phyloP scores from a whole-genome alignment of 2,888 invertebrate species.

The Ichneumon xanthorius region DNA sequence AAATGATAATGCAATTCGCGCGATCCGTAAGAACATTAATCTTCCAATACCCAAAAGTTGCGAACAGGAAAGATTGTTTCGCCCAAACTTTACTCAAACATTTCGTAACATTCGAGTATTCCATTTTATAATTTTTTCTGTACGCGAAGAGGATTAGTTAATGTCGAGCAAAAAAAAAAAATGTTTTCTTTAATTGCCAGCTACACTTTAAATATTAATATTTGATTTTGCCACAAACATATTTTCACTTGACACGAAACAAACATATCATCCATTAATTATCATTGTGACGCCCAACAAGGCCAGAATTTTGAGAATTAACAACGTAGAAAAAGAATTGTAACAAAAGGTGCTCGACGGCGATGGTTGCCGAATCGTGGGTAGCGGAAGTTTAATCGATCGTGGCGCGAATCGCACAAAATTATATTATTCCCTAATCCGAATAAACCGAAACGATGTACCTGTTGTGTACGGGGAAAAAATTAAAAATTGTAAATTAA shows the following conservation, averaged over 20 bases:
- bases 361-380: neutral
- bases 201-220: neutral
- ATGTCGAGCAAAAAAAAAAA: neutral
- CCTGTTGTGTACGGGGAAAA: slow-evolving; percentile 47
- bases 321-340: neutral
- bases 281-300: neutral
- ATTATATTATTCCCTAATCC: neutral
- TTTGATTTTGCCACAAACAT: neutral
- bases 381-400: slow-evolving; percentile 1
- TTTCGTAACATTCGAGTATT: neutral
- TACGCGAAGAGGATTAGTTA: neutral
- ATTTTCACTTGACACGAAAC: neutral
- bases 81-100: neutral
- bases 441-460: slow-evolving; percentile 29
- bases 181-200: neutral
- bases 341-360: neutral
- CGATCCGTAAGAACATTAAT: neutral
- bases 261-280: neutral
- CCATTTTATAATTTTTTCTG: neutral
- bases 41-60: slow-evolving; percentile 39
- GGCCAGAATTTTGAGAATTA: neutral
- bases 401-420: neutral
- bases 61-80: neutral
- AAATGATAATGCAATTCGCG: slow-evolving; percentile 16
- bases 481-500: slow-evolving; percentile 59